Conservation (phyloP, 2,113 vertebrate species). For the Hemichromis elongatus region DNA sequence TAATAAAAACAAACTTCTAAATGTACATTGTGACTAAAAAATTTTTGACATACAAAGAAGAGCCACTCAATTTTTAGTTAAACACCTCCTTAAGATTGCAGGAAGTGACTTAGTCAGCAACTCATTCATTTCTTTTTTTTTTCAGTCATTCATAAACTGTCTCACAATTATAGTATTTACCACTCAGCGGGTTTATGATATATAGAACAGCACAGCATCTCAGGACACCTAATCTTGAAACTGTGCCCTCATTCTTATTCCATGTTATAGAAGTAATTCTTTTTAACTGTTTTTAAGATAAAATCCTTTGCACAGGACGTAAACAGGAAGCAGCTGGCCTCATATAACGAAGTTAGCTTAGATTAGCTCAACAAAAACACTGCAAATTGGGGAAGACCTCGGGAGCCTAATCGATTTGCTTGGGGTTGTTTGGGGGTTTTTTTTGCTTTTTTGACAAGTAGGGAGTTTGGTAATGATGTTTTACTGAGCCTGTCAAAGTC, state of each 20-base stretch:
- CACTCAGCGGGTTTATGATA: not conserved
- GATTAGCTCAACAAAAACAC: not conserved
- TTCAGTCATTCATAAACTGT: not conserved
- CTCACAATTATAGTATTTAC: not conserved
- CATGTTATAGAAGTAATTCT: not conserved
- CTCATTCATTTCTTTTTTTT: not conserved
- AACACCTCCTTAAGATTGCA: not conserved
- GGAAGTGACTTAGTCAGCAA: not conserved
- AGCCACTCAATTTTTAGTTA: not conserved
- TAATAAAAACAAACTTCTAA: conserved; percentile 12
- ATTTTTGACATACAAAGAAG: accelerated
- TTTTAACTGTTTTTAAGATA: not conserved
- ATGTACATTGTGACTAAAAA: not conserved
- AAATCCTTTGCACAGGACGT: not conserved
- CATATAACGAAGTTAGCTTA: not conserved
- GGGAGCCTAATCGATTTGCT: not conserved
- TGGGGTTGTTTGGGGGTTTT: too few species aligned
- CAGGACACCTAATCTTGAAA: not conserved
- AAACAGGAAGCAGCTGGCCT: not conserved
- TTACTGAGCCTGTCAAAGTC: not conserved
- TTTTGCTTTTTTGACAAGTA: not conserved
- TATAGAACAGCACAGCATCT: not conserved
- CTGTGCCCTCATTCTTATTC: not conserved
- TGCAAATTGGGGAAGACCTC: not conserved
- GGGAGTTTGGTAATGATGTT: not conserved